These are phyloP conservation scores for Lordiphosa andalusiaca DNA, from an alignment of 2,888 invertebrate species.

Conservation along the genomic window DNA sequence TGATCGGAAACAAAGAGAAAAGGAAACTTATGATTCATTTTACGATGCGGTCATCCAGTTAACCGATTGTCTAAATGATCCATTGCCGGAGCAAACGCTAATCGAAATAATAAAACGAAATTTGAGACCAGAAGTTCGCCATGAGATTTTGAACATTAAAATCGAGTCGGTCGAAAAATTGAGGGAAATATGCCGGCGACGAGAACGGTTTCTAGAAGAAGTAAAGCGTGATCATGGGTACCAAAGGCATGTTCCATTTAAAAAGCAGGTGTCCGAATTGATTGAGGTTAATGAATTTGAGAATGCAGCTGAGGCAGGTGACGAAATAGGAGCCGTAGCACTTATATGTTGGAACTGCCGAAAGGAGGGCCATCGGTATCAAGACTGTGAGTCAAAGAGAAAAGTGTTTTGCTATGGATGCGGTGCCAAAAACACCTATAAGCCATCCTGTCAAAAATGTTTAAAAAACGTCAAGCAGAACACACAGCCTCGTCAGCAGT, in stretches of 20 bases:
- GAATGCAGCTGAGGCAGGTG: neutral
- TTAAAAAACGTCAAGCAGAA: too few species aligned
- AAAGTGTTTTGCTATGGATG: too few species aligned
- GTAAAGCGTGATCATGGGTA: neutral
- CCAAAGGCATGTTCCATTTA: neutral
- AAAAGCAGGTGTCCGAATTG: neutral
- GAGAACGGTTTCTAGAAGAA: constrained; percentile 8
- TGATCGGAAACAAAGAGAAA: neutral
- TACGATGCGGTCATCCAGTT: constrained; percentile 1
- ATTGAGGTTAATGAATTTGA: neutral
- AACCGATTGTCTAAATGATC: neutral
- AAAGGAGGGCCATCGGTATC: too few species aligned
- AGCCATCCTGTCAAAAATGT: too few species aligned
- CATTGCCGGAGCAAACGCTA: neutral
- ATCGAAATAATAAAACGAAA: neutral
- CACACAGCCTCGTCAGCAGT: too few species aligned
- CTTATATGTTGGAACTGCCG: too few species aligned
- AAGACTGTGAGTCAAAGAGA: too few species aligned
- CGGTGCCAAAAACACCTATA: too few species aligned
- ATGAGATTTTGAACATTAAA: neutral
- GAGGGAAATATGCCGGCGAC: neutral
- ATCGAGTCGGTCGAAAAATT: neutral
- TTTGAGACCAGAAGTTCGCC: constrained; percentile 3
- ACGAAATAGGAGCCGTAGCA: too few species aligned
- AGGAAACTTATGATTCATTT: neutral